Evolutionary conservation across 2,797 vertebrate species (phyloP).

Genomic region (Linurgus olivaceus): DNA sequence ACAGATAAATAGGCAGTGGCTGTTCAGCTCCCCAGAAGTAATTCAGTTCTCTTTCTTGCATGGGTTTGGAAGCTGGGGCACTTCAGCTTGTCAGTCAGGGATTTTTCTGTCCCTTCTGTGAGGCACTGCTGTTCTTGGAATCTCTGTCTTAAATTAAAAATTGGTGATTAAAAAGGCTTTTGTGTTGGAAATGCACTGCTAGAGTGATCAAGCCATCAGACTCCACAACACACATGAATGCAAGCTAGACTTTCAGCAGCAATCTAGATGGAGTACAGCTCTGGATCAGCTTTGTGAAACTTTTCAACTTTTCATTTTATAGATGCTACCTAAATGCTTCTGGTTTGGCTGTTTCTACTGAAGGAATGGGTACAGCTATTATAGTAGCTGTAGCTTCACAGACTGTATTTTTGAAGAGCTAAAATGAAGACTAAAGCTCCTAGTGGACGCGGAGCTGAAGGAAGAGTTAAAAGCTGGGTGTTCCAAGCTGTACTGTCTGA

Average conservation of each 20-base stretch:
- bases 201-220: fast-evolving
- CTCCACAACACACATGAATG: too few species aligned
- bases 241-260: background rate
- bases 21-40: background rate
- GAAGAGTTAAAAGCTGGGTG: slow-evolving; percentile 7
- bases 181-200: fast-evolving
- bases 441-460: background rate
- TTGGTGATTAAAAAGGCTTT: background rate
- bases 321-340: background rate
- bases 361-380: background rate
- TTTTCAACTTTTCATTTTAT: background rate
- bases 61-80: background rate
- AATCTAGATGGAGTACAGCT: background rate
- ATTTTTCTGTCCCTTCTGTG: background rate
- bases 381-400: background rate
- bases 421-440: background rate
- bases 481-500: background rate
- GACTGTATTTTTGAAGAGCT: background rate
- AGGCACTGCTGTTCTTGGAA: background rate
- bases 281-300: background rate
- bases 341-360: background rate
- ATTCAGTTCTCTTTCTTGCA: background rate
- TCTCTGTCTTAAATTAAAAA: background rate
- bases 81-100: background rate
- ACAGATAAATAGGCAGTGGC: background rate